Percentiles rank a stretch among this genome's conserved stretches.
Evolutionary conservation across 2,888 invertebrate species (phyloP).

Genomic region (Sesamia inferens): DNA sequence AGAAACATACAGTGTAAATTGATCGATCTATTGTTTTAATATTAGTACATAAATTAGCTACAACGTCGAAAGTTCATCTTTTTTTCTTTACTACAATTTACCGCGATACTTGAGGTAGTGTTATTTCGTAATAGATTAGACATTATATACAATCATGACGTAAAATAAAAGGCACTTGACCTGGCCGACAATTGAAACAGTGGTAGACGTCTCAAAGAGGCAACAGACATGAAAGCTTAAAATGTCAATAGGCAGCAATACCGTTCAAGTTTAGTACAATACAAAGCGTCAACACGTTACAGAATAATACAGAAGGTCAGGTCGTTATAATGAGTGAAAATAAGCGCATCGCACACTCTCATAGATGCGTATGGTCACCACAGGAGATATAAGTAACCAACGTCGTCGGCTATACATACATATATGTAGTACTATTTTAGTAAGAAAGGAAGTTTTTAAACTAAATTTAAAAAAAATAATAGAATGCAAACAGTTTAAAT

Average conservation of each 20-base stretch:
- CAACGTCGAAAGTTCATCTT: neutral
- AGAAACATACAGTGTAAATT: neutral
- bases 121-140: neutral
- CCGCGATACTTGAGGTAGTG: neutral
- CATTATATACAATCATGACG: conserved; percentile 3
- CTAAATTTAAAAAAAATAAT: no score
- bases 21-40: neutral
- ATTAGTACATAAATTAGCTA: neutral
- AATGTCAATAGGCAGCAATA: conserved; percentile 70
- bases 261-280: conserved; percentile 68
- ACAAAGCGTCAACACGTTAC: conserved; percentile 32
- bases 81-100: neutral
- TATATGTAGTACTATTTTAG: no score
- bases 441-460: no score
- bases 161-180: conserved; percentile 46
- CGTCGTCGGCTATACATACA: no score
- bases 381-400: no score
- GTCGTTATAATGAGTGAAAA: neutral
- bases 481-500: no score
- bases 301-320: conserved; percentile 3
- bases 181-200: conserved; percentile 28
- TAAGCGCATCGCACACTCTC: no score
- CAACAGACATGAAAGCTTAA: conserved; percentile 55
- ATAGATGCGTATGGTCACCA: neutral
- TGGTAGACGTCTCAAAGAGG: conserved; percentile 34